Base-by-base conservation (phyloP, 2,888 invertebrate genomes). In the Sminthurides aquaticus region DNA sequence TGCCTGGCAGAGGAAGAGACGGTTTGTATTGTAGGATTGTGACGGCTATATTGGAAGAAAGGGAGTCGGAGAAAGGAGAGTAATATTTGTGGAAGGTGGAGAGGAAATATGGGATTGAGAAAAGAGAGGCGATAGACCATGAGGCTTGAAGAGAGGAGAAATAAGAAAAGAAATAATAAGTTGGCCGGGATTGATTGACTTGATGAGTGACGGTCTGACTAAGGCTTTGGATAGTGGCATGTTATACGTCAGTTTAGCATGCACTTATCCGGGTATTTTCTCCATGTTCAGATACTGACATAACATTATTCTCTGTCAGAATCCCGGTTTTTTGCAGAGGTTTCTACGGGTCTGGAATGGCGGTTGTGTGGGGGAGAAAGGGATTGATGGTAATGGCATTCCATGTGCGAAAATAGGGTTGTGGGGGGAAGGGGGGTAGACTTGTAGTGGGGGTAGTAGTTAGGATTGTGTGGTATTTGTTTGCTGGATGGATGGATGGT, bases 161-260 rank as follows among this genome's bases (percentile, higher is more conserved):
- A n/a, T n/a, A n/a, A n/a, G 15, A 34, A 20, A 22, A 52, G 22
- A 15, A 52, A 52, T 52, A 52, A 52, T 52, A 52, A 56, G 26
- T 27, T 56, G 27, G 57, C 5, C 5, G 28, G 24, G 48, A 62
- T 62, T 62, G 62, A 62, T 55, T 62, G 62, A 62, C 62, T 61
- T 54, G 55, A 55, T 62, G 62, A 62, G 29, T 29, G 62, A 62
- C 55, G 54, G 60, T 22, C 49, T 43, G 49, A 60, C 49, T 49
- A 34, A 59, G 26, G 59, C n/a, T 26, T 60, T 49, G 48, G 49
- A 22, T 60, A 25, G 25, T 29, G 25, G 29, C 58, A 2, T 20
- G 22, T 3, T 43, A 2, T 58, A 24, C 24, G 43, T 58, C 18
- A 43, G 58, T 27, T 34, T 34, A 34, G n/a, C 43, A 34, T 34